A percentile compares a stretch with the other conserved stretches of the same genome.
Conservation (phyloP, 2,888 invertebrate genomes). For the Cheilosia vulpina region DNA sequence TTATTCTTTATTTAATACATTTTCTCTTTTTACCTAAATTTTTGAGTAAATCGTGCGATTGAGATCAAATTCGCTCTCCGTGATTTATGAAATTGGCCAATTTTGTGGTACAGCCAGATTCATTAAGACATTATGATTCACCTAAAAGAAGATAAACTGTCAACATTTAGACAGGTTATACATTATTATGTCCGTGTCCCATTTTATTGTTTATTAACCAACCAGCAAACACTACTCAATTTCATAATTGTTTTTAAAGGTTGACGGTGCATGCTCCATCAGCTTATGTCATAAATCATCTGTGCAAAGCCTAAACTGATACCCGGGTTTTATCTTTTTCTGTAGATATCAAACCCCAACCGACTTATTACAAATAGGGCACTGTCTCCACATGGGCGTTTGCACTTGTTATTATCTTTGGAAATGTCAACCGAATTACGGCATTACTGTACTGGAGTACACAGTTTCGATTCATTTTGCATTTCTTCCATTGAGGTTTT, state of each 20-base stretch:
- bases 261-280: neutral
- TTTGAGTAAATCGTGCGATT: no score
- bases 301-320: neutral
- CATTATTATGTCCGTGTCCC: neutral
- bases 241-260: neutral
- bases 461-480: slow-evolving; percentile 22
- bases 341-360: slow-evolving; percentile 12
- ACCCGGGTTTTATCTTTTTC: neutral
- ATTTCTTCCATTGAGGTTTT: neutral
- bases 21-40: no score
- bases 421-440: slow-evolving; percentile 5
- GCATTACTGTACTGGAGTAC: slow-evolving; percentile 1
- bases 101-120: no score
- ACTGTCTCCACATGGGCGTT: slow-evolving; percentile 12
- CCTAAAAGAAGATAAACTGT: no score
- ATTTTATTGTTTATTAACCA: neutral
- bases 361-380: slow-evolving; percentile 5
- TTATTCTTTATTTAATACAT: no score
- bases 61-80: no score
- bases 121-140: no score
- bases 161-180: neutral
- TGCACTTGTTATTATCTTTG: neutral
- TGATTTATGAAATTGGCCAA: no score
- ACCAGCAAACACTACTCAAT: neutral
- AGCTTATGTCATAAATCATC: slow-evolving; percentile 38